Evolutionary conservation across 2,888 invertebrate species (phyloP).

Genomic region (Andricus quercusramuli): DNA sequence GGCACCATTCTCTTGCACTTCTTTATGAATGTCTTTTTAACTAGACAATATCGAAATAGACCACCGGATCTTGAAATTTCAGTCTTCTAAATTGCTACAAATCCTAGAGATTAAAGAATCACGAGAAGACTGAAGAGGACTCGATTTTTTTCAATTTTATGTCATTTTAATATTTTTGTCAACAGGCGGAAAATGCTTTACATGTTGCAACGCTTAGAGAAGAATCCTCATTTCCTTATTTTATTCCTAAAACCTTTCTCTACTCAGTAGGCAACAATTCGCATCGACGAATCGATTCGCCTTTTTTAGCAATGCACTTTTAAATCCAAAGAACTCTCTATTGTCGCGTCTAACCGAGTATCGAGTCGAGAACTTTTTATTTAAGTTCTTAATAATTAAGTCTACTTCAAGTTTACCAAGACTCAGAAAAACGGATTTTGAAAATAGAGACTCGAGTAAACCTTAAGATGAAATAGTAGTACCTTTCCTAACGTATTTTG

Average conservation of each 20-base stretch:
- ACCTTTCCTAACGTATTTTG: slow-evolving; percentile 27
- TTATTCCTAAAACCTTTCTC: background rate
- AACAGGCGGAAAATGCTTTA: background rate
- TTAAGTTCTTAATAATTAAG: background rate
- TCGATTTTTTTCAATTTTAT: background rate
- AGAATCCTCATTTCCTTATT: slow-evolving; percentile 3
- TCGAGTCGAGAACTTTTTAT: background rate
- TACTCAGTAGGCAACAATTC: background rate
- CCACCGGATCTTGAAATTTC: background rate
- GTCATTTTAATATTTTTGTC: background rate
- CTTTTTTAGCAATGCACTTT: background rate
- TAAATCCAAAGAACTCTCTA: slow-evolving; percentile 15
- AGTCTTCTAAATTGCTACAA: slow-evolving; percentile 2
- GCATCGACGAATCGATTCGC: background rate
- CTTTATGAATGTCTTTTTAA: background rate
- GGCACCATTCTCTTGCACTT: slow-evolving; percentile 55
- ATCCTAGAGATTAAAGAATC: background rate
- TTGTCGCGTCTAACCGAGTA: slow-evolving; percentile 10
- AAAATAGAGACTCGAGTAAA: slow-evolving; percentile 20
- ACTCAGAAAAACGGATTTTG: background rate
- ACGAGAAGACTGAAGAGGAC: background rate
- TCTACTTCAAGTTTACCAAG: background rate
- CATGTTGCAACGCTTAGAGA: background rate
- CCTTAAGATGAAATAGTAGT: background rate
- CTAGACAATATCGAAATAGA: background rate